Evolutionary conservation across 2,888 invertebrate genomes (phyloP).

Genomic region (Lasioglossum villosulum): DNA sequence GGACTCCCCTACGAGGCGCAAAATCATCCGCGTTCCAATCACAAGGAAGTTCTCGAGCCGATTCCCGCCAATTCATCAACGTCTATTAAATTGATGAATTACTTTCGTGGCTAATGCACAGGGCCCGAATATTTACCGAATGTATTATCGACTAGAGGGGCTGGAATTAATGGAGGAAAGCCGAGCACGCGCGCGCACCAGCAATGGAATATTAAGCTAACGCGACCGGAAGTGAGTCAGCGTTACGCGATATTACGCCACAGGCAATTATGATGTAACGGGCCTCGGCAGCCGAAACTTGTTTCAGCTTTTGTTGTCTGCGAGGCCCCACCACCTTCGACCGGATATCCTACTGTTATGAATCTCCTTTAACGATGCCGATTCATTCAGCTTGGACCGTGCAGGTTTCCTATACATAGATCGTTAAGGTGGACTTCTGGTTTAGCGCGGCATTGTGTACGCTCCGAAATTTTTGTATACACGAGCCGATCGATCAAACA

Average conservation of each 20-base stretch:
- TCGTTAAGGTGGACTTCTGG: slow-evolving; percentile 7
- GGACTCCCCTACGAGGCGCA: background rate
- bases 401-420: background rate
- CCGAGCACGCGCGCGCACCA: slow-evolving; percentile 26
- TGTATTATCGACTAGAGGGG: slow-evolving; percentile 19
- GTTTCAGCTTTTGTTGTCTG: slow-evolving; percentile 29
- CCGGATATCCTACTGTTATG: slow-evolving; percentile 19
- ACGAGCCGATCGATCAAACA: too few species aligned
- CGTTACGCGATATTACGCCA: slow-evolving; percentile 40
- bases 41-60: background rate
- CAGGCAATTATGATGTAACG: slow-evolving; percentile 46
- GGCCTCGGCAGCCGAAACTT: slow-evolving; percentile 25
- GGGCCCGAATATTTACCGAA: slow-evolving; percentile 31
- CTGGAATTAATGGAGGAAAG: slow-evolving; percentile 35
- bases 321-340: background rate
- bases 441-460: background rate
- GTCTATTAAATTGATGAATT: slow-evolving; percentile 32
- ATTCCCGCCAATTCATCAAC: background rate
- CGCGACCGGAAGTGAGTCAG: slow-evolving; percentile 52
- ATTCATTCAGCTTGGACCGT: slow-evolving; percentile 8
- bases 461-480: background rate
- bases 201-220: slow-evolving; percentile 45
- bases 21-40: background rate
- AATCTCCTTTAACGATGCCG: slow-evolving; percentile 30
- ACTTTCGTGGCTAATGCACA: slow-evolving; percentile 1